phyloP scores from a whole-genome alignment of 1,140 invertebrate genomes.

The Thrips palmi region DNA sequence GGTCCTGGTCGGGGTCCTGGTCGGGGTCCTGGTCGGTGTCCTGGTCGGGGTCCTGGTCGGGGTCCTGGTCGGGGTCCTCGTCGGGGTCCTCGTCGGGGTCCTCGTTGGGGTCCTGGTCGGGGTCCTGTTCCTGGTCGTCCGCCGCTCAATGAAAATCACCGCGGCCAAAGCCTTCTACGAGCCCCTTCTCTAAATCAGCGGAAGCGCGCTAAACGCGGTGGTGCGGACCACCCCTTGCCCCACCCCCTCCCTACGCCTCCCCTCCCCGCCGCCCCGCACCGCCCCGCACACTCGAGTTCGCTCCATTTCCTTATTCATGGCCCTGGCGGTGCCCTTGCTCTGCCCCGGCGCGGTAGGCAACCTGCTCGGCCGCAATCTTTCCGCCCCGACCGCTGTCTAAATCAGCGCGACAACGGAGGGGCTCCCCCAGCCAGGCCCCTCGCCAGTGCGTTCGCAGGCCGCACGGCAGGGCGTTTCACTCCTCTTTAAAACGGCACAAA shows the following conservation, averaged over 20 bases:
- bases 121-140: constrained; percentile 3
- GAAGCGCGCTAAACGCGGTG: constrained; percentile 9
- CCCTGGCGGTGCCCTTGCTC: neutral
- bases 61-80: constrained; percentile 9
- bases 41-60: constrained; percentile 10
- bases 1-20: constrained; percentile 2
- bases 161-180: constrained; percentile 4
- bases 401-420: neutral
- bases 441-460: too few species aligned
- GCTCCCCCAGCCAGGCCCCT: constrained; percentile 2
- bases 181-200: constrained; percentile 8
- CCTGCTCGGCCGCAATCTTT: neutral
- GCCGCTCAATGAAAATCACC: constrained; percentile 10
- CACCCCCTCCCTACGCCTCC: neutral
- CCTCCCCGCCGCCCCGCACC: neutral
- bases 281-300: neutral
- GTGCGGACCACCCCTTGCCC: constrained; percentile 6
- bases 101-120: neutral
- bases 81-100: neutral
- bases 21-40: constrained; percentile 8
- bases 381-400: neutral
- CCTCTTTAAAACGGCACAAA: too few species aligned
- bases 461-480: too few species aligned
- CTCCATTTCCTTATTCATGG: neutral
- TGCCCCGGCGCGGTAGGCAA: neutral